Conservation (phyloP, 2,888 invertebrate genomes). For the Drosophila prostipennis region DNA sequence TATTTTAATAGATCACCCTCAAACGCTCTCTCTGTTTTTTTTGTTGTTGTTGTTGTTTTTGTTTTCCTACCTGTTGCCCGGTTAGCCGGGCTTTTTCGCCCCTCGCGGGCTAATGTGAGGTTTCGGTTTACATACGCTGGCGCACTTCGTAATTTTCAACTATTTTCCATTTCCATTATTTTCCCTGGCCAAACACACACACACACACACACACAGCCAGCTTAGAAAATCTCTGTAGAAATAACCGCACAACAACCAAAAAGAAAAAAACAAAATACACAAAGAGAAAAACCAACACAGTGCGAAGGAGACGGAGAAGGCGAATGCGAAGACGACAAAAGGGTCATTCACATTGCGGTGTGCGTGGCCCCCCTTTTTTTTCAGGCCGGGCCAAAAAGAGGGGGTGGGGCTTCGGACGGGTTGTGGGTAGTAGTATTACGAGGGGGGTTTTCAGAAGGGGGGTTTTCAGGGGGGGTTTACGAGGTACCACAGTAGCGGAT, state of each 20-base stretch:
- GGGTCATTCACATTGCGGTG: conserved; percentile 64
- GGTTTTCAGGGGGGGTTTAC: neutral
- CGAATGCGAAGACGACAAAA: conserved; percentile 48
- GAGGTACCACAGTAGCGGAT: neutral
- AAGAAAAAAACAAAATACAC: conserved; percentile 14
- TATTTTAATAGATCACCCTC: conserved; percentile 50
- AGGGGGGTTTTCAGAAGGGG: conserved; percentile 15
- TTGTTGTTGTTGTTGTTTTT: neutral
- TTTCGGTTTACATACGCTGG: conserved; percentile 40
- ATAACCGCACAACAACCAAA: conserved; percentile 35
- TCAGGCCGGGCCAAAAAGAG: conserved; percentile 25
- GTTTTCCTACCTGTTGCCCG: conserved; percentile 39
- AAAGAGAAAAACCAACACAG: conserved; percentile 15
- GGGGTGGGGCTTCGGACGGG: conserved; percentile 17
- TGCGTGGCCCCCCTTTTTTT: conserved; percentile 32
- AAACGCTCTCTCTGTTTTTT: neutral
- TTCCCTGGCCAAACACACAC: conserved; percentile 21
- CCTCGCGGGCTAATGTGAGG: conserved; percentile 35
- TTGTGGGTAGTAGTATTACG: conserved; percentile 5
- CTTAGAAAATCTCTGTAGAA: conserved; percentile 52
- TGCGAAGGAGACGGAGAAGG: conserved; percentile 27
- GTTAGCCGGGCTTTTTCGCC: conserved; percentile 20
- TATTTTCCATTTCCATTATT: conserved; percentile 29
- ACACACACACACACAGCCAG: conserved; percentile 18
- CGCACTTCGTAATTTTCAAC: conserved; percentile 43